Conservation (phyloP, 1,140 invertebrate species). For the Araneus ventricosus region DNA sequence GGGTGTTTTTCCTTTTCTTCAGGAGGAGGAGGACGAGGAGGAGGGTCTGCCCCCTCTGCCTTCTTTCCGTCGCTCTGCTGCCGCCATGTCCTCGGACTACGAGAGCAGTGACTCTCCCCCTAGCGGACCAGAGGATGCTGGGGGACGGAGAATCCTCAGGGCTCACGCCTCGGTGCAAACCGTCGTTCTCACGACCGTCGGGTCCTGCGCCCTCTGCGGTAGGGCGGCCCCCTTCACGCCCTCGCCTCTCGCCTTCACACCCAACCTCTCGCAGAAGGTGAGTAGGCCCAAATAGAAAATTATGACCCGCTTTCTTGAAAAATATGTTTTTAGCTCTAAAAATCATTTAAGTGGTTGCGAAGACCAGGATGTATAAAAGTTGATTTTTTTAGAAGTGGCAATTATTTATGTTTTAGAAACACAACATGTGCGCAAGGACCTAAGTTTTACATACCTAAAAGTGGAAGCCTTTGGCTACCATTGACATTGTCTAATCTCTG, state of each 20-base stretch:
- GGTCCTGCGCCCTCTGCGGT: constrained; percentile 66
- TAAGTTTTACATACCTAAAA: no score
- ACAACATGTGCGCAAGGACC: no score
- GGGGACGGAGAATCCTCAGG: constrained; percentile 39
- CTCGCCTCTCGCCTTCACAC: constrained; percentile 63
- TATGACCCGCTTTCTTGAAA: no score
- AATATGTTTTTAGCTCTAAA: no score
- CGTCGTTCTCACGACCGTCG: background rate
- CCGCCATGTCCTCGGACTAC: constrained; percentile 80
- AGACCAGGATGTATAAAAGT: no score
- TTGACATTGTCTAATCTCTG: no score
- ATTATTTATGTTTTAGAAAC: no score
- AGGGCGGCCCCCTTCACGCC: constrained; percentile 47
- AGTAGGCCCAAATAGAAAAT: no score
- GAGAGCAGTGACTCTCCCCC: constrained; percentile 81
- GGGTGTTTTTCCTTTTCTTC: background rate
- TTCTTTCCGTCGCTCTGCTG: constrained; percentile 75
- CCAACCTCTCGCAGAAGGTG: constrained; percentile 28
- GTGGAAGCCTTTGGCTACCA: no score
- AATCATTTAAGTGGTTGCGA: no score
- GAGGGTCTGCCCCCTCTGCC: constrained; percentile 47
- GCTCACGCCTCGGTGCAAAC: constrained; percentile 66
- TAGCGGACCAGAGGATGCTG: constrained; percentile 79
- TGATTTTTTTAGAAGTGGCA: no score
- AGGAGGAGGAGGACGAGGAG: constrained; percentile 69